phyloP scores from a whole-genome alignment of 2,113 vertebrate genomes.

The Salvator merianae region DNA sequence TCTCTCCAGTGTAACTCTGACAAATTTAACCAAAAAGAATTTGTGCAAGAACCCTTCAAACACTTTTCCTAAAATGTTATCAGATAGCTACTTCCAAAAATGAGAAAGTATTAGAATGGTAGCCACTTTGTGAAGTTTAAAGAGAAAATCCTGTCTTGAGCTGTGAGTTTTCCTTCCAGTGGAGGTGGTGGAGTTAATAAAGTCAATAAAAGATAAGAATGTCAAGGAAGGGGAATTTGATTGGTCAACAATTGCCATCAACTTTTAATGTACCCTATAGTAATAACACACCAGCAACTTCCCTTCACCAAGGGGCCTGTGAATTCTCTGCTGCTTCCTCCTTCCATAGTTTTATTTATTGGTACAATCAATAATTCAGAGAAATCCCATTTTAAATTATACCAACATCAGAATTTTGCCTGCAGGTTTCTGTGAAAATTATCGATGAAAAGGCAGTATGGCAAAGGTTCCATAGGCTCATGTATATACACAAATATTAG shows the following conservation, averaged over 20 bases:
- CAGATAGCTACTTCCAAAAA: not conserved
- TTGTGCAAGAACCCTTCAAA: not conserved
- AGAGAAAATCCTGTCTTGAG: not conserved
- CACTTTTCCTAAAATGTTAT: not conserved
- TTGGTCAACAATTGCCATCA: slow-evolving; percentile 21
- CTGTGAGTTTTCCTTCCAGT: not conserved
- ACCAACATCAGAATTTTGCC: slow-evolving; percentile 56
- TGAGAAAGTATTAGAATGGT: not conserved
- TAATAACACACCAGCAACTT: slow-evolving; percentile 33
- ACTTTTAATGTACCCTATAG: slow-evolving; percentile 17
- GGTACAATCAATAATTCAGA: slow-evolving; percentile 68
- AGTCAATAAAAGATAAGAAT: not conserved
- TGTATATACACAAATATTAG: slow-evolving; percentile 42
- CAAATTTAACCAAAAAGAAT: too few relatives aligned
- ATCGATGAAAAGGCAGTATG: slow-evolving; percentile 37
- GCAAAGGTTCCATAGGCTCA: slow-evolving; percentile 33
- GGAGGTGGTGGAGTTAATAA: not conserved
- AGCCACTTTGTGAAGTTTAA: not conserved
- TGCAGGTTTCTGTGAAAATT: slow-evolving; percentile 58
- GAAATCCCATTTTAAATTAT: slow-evolving; percentile 61
- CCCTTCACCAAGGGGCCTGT: slow-evolving; percentile 54
- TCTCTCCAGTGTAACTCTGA: too few relatives aligned
- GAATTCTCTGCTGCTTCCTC: slow-evolving; percentile 56
- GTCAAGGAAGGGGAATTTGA: not conserved
- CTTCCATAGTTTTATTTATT: slow-evolving; percentile 61